Evolutionary conservation across 2,888 invertebrate genomes (phyloP), one percentile per base, ranked within the genome.

Genomic region (Polylopha cassiicola): DNA sequence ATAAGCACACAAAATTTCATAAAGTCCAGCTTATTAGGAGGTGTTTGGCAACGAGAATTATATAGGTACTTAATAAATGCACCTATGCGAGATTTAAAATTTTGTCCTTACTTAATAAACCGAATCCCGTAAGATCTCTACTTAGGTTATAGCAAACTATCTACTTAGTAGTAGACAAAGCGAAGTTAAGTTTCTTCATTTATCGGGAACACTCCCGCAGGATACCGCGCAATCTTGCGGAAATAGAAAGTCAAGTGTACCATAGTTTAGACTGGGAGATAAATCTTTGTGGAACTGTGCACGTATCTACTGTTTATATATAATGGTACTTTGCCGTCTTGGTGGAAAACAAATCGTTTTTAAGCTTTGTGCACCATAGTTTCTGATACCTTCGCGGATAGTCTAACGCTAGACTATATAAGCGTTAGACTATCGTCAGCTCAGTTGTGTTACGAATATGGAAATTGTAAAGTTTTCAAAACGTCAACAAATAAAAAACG

Each of bases 201-300:
- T 74, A 74, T 72, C 62, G 65, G 53, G 51, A 51, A 32, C 48
- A 52, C 68, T 75, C 66, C 66, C 64, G 50, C 50, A 67, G 72
- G 77, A 73, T 73, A 57, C 59, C 48, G 51, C 51, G 61, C 67
- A 65, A 73, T 72, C 62, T 58, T 58, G 55, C 61, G 76, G 73
- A 77, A 77, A 79, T 78, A 73, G 74, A 79, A 76, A 77, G 77
- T 73, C 73, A 74, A 77, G 70, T 67, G 66, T 61, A 58, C 63
- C 69, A 69, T 65, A 61, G 60, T 65, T 64, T 67, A 65, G 63
- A 60, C 62, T 53, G 54, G 49, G 54, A 58, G 54, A 75, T 72
- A 73, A 73, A 70, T 71, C 64, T 55, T 51, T 43, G 50, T 44
- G 51, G 48, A 53, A 31, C 31, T 24, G 44, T 37, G 39, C 47